Conservation (phyloP, 2,797 vertebrate genomes). For the Enteromius afrohamiltoni region DNA sequence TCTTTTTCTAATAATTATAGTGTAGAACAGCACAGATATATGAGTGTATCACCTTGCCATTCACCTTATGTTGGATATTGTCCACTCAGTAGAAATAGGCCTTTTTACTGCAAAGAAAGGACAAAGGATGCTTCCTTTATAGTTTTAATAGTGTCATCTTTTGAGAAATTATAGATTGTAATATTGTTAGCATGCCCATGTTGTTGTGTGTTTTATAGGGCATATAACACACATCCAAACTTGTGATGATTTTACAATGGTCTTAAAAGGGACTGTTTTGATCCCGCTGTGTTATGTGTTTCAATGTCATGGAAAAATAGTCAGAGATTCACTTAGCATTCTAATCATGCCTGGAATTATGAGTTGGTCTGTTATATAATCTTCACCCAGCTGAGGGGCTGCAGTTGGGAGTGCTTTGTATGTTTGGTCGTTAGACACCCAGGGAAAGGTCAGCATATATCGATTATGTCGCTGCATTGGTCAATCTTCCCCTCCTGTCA, state of each 20-base stretch:
- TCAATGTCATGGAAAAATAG: slow-evolving; percentile 22
- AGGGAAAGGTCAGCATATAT: slow-evolving; percentile 73
- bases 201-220: neutral
- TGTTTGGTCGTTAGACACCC: slow-evolving; percentile 52
- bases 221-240: neutral
- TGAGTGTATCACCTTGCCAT: neutral
- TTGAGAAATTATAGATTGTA: neutral
- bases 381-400: slow-evolving; percentile 27
- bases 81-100: neutral
- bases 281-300: neutral
- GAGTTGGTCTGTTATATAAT: slow-evolving; percentile 50
- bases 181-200: neutral
- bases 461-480: slow-evolving; percentile 72
- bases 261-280: slow-evolving; percentile 3
- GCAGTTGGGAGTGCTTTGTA: slow-evolving; percentile 30
- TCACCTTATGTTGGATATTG: slow-evolving; percentile 27
- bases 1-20: neutral
- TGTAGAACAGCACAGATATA: neutral
- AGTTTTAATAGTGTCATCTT: neutral
- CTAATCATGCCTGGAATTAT: slow-evolving; percentile 40
- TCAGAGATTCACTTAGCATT: slow-evolving; percentile 47
- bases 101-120: neutral
- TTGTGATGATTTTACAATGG: neutral
- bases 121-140: neutral
- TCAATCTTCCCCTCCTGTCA: slow-evolving; percentile 66